A percentile compares a stretch with the other conserved stretches of the same genome.
Evolutionary conservation across 35 echinoderm and acorn worm species (phyloP).

Genomic region (Apostichopus parvimensis): DNA sequence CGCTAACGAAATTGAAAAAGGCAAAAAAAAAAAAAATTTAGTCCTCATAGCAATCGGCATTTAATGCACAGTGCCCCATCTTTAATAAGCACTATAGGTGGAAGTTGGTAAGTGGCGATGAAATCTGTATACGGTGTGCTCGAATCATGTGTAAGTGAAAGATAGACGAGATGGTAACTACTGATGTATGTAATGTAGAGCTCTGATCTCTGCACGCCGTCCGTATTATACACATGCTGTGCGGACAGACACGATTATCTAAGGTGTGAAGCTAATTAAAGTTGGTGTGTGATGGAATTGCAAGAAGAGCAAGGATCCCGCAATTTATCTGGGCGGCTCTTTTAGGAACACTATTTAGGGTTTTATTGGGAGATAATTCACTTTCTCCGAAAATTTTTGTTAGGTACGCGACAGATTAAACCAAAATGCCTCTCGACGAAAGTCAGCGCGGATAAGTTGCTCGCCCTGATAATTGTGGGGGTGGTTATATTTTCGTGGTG

Average conservation of each 20-base stretch:
- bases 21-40: not conserved
- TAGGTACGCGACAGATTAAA: not conserved
- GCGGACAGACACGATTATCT: not conserved
- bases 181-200: not conserved
- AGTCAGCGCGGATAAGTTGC: too few relatives aligned
- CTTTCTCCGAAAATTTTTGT: not conserved
- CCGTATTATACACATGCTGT: constrained; percentile 1
- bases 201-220: not conserved
- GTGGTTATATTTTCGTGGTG: too few relatives aligned
- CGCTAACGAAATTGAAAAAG: not conserved
- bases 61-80: not conserved
- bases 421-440: too few relatives aligned
- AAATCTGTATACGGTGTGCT: not conserved
- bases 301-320: not conserved
- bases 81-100: not conserved
- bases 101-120: constrained; percentile 10
- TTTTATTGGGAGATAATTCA: not conserved
- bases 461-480: too few relatives aligned
- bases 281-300: constrained; percentile 11
- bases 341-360: not conserved
- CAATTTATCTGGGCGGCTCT: not conserved
- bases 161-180: constrained; percentile 23
- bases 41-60: constrained; percentile 4
- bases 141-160: not conserved
- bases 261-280: constrained; percentile 52